Evolutionary conservation across 1,140 invertebrate species (phyloP).

Genomic region (Dendroctonus valens): DNA sequence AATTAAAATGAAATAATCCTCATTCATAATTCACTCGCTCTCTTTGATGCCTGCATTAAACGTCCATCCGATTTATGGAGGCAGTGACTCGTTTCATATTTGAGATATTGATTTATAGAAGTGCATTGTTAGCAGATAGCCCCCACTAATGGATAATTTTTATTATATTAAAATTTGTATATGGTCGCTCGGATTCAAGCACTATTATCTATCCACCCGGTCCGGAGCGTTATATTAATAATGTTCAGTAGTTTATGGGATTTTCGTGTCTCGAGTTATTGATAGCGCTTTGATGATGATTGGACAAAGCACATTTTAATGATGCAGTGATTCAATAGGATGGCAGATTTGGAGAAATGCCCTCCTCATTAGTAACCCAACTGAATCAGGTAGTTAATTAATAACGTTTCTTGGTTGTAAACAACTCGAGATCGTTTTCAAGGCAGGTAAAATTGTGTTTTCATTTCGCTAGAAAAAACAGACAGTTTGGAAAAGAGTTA

Average conservation of each 20-base stretch:
- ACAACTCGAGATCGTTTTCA: too few species aligned
- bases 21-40: conserved; percentile 1
- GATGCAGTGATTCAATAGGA: too few species aligned
- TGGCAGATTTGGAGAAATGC: too few species aligned
- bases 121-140: conserved; percentile 4
- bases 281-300: conserved; percentile 5
- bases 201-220: background rate
- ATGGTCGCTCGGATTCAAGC: too few species aligned
- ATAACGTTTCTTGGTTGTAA: too few species aligned
- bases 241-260: conserved; percentile 13
- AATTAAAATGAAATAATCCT: conserved; percentile 1
- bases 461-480: too few species aligned
- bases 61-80: background rate
- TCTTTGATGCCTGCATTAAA: background rate
- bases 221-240: conserved; percentile 6
- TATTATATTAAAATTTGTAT: conserved; percentile 27
- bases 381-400: too few species aligned
- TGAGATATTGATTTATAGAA: conserved; percentile 23
- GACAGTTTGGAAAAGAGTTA: too few species aligned
- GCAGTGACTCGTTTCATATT: background rate
- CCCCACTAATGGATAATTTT: conserved; percentile 18
- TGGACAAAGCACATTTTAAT: background rate
- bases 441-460: too few species aligned
- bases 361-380: too few species aligned
- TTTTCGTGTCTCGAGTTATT: conserved; percentile 9